Base-by-base conservation (phyloP, 2,888 invertebrate species). In the Ectropis crepuscularia region DNA sequence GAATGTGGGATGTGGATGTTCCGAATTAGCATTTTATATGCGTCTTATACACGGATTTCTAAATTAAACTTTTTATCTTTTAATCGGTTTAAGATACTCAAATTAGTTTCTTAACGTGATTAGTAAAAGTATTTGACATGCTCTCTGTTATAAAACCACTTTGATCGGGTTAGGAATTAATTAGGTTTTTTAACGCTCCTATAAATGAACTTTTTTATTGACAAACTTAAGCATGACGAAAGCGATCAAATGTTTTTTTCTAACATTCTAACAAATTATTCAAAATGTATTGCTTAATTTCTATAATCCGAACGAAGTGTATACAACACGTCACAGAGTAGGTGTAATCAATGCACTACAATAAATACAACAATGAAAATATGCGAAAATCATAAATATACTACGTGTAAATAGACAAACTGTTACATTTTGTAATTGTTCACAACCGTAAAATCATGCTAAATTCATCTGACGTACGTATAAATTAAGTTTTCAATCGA, bases 21-120 rank as follows among this genome's bases (percentile, higher is more conserved):
- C 69, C 65, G 73, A 76, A 83, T 82, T 83, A 82, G 77, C 82
- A 81, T 83, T 79, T 68, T 50, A 57, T 63, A 50, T 43, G 62
- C 48, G 57, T 42, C 54, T 57, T 61, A 51, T 47, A 57, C 45
- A 50, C 50, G 53, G 50, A 55, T 57, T 51, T 46, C 49, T 16
- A 28, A 65, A 54, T 53, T 53, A 57, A 61, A 45, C n/a, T 53
- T 51, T 59, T 55, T 53, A 65, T 49, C 45, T 57, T 46, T 62
- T 62, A 55, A 65, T 61, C 53, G 59, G 55, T 55, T 62, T 57
- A 62, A 65, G 42, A 66, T 58, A 62, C 36, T 57, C 53, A 58
- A 65, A 65, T 64, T 76, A 71, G 67, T 77, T 74, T 71, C 67
- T 53, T 70, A 71, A 72, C 69, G 48, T 72, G 69, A 77, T 76